Base-by-base conservation (phyloP, 2,888 invertebrate species). In the Hedychridium roseum region DNA sequence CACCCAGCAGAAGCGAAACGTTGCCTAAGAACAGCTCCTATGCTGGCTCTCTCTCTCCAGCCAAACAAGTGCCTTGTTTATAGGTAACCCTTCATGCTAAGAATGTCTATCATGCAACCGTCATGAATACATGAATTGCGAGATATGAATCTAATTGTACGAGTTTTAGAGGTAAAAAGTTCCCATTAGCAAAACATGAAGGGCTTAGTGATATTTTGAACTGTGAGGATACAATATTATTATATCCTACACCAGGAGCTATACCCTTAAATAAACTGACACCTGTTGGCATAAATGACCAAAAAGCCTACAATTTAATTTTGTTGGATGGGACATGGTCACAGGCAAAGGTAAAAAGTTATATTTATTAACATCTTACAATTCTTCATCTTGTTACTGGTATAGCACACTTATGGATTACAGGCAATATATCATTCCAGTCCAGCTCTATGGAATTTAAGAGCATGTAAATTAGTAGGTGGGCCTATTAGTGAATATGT, bases 311-410 rank as follows among this genome's bases (percentile, higher is more conserved):
- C 72, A 94, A 92, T 76, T 81, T 96, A 41, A 82, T 96, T 32
- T 80, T 96, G 30, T 85, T 97, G 55, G 96, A 97, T 82, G 96
- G 97, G 2, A 97, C 97, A 6, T 97, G 96, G 96, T 91, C 94
- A 1, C 96, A 97, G 79, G 95, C 96, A 2, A 94, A 93, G 79
- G 78, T 77, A 64, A 37, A 20, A n/a, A 23, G 7, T 21, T 17
- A 31, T 28, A 26, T 17, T 12, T 18, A 26, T 2, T 38, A n/a
- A 15, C 9, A 9, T 3, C 27, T 15, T 39, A 27, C 18, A 7
- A 11, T 9, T 2, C 14, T 21, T 11, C 18, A 3, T 32, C 37
- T 32, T 31, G 51, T 35, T 26, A 20, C 21, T 7, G 18, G 21
- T 14, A 23, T 23, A 7, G 20, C 3, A 4, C 12, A 12, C 2